phyloP scores from a whole-genome alignment of 1,140 invertebrate species.

The Tetramorium alpestre region DNA sequence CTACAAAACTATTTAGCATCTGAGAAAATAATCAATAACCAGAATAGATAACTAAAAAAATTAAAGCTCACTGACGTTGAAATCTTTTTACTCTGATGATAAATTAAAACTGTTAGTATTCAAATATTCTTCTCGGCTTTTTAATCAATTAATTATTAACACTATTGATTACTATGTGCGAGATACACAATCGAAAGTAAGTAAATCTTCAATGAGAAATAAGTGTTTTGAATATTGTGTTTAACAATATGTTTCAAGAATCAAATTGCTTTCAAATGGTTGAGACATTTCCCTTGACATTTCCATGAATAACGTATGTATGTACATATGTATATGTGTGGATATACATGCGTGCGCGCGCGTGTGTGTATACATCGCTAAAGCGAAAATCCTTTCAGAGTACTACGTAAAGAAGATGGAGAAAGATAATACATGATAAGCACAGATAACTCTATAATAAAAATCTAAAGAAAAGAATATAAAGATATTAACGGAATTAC shows the following conservation, averaged over 20 bases:
- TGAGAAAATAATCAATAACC: constrained; percentile 19
- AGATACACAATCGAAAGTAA: constrained; percentile 25
- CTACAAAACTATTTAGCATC: not conserved
- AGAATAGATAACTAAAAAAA: constrained; percentile 18
- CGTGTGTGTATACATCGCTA: not conserved
- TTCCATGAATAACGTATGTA: not conserved
- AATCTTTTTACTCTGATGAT: not conserved
- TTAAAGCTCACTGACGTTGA: constrained; percentile 14
- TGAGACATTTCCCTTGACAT: not conserved
- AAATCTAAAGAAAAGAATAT: constrained; percentile 37
- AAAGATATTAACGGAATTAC: constrained; percentile 4
- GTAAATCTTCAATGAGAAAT: not conserved
- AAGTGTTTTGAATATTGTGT: not conserved
- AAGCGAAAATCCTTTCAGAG: constrained; percentile 30
- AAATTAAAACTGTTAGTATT: constrained; percentile 19
- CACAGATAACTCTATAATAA: constrained; percentile 11
- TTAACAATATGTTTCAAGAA: not conserved
- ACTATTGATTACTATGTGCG: constrained; percentile 13
- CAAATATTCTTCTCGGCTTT: not conserved
- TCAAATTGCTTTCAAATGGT: not conserved
- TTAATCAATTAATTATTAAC: constrained; percentile 24
- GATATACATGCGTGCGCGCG: too few species aligned
- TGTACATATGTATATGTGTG: not conserved
- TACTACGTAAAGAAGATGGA: constrained; percentile 2
- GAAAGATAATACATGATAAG: constrained; percentile 38